Conservation (phyloP, 1,140 invertebrate species). For the Ceratina japonica region DNA sequence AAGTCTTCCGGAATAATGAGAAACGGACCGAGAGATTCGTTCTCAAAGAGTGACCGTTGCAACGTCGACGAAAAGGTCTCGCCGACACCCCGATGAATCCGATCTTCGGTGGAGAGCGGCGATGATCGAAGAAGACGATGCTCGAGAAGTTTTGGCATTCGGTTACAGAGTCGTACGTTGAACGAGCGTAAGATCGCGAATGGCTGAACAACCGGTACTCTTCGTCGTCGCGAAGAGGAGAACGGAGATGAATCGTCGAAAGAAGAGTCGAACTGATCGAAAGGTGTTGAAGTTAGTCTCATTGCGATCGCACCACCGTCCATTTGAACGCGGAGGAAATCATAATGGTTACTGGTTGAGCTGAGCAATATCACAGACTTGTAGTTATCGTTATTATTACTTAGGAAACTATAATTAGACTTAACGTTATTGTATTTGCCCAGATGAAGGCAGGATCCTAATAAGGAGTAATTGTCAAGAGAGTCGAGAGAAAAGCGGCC, state of each 20-base stretch:
- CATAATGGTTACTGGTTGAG: conserved; percentile 78
- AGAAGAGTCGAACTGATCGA: conserved; percentile 9
- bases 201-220: too few relatives aligned
- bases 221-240: too few relatives aligned
- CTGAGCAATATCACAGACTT: conserved; percentile 80
- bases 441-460: conserved; percentile 76
- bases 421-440: conserved; percentile 79
- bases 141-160: too few relatives aligned
- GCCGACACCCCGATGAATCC: background rate
- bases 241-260: conserved; percentile 34
- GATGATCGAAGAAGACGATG: too few relatives aligned
- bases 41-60: background rate
- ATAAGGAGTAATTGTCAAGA: conserved; percentile 78
- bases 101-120: too few relatives aligned
- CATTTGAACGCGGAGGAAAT: conserved; percentile 63
- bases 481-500: conserved; percentile 74
- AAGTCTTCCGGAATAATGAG: background rate
- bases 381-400: conserved; percentile 78
- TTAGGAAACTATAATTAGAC: conserved; percentile 79
- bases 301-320: conserved; percentile 50
- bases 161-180: too few relatives aligned
- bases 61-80: background rate
- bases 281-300: conserved; percentile 33
- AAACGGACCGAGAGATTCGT: conserved; percentile 1
- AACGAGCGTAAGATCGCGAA: too few relatives aligned